phyloP scores from a whole-genome alignment of 2,113 vertebrate species.

The Nycticebus coucang region DNA sequence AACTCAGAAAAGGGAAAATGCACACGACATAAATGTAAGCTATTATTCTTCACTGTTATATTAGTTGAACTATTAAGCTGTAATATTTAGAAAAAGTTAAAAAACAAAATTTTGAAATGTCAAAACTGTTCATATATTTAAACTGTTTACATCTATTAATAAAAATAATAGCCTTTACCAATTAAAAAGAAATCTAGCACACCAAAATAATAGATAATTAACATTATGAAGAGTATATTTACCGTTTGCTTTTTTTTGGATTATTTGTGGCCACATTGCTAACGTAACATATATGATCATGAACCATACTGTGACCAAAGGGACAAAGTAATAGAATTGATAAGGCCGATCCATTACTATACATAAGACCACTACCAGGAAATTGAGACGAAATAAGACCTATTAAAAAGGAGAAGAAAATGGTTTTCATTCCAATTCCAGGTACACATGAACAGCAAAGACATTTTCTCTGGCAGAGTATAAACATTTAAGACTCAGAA shows the following conservation, averaged over 20 bases:
- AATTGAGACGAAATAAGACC: slow-evolving; percentile 99
- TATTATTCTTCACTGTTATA: background rate
- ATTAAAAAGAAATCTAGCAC: slow-evolving; percentile 37
- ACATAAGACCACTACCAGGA: slow-evolving; percentile 96
- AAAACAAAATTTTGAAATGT: slow-evolving; percentile 55
- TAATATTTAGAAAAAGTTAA: slow-evolving; percentile 46
- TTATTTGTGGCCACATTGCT: slow-evolving; percentile 96
- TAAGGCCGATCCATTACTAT: slow-evolving; percentile 98
- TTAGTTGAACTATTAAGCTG: background rate
- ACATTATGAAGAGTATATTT: slow-evolving; percentile 65
- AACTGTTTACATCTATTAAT: background rate
- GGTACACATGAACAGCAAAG: background rate
- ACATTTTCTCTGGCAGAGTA: slow-evolving; percentile 39
- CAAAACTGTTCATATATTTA: slow-evolving; percentile 32
- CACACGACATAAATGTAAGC: background rate
- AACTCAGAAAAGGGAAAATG: background rate
- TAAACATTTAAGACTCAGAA: slow-evolving; percentile 8
- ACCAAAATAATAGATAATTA: slow-evolving; percentile 35
- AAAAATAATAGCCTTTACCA: slow-evolving; percentile 47
- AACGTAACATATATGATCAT: slow-evolving; percentile 94
- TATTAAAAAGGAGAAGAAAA: slow-evolving; percentile 78
- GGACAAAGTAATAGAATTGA: slow-evolving; percentile 99
- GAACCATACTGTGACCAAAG: slow-evolving; percentile 98
- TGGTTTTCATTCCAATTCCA: slow-evolving; percentile 57
- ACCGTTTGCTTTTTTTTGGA: slow-evolving; percentile 96